Conservation (phyloP, 2,888 invertebrate genomes). For the Macrosoma leucophasiata region DNA sequence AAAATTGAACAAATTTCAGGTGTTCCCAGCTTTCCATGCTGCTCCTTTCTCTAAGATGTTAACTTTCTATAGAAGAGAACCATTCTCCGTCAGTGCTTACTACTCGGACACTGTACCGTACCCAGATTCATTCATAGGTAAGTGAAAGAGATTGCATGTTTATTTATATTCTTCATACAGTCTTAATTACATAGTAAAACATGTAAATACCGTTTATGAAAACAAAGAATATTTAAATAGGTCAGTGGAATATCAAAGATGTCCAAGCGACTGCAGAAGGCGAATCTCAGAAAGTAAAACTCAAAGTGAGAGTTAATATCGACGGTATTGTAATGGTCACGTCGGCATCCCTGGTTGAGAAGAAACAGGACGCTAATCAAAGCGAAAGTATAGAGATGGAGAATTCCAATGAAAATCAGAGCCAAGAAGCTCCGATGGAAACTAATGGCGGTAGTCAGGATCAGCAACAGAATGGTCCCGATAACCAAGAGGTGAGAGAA, state of each 20-base stretch:
- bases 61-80: constrained; percentile 92
- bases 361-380: constrained; percentile 74
- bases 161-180: constrained; percentile 16
- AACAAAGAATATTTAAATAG: constrained; percentile 61
- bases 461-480: constrained; percentile 53
- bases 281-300: constrained; percentile 95
- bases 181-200: too few species aligned
- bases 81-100: constrained; percentile 90
- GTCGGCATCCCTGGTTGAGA: constrained; percentile 89
- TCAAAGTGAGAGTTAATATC: constrained; percentile 95
- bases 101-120: constrained; percentile 86
- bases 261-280: constrained; percentile 91
- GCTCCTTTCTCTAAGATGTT: constrained; percentile 96
- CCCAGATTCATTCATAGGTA: constrained; percentile 87
- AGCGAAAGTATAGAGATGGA: constrained; percentile 64
- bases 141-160: constrained; percentile 33
- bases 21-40: constrained; percentile 91
- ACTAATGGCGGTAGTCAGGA: constrained; percentile 69
- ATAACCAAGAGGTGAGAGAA: constrained; percentile 70
- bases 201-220: too few species aligned
- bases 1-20: too few species aligned
- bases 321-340: constrained; percentile 94
- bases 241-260: constrained; percentile 85
- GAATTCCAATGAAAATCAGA: constrained; percentile 56
- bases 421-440: constrained; percentile 62